phyloP scores from a whole-genome alignment of 1,140 invertebrate species.

The Mactra quadrangularis region DNA sequence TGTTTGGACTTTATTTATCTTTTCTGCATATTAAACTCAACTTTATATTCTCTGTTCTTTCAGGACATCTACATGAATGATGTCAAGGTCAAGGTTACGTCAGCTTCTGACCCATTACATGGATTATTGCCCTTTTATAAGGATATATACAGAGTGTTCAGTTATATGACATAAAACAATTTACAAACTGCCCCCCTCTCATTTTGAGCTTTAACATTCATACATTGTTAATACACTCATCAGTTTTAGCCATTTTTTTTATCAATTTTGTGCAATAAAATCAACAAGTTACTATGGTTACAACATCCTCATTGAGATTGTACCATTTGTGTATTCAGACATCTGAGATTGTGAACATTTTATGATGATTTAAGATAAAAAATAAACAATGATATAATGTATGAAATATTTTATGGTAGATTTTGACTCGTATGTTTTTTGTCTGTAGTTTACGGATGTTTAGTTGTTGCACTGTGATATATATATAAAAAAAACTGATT shows the following conservation, averaged over 20 bases:
- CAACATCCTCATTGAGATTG: background rate
- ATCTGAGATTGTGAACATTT: background rate
- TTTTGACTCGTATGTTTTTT: too few relatives aligned
- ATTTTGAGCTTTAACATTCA: background rate
- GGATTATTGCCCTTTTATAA: slow-evolving; percentile 24
- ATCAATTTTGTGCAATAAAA: background rate
- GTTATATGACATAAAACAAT: too few relatives aligned
- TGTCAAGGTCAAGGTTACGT: slow-evolving; percentile 41
- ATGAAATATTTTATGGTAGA: too few relatives aligned
- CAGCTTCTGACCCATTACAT: slow-evolving; percentile 61
- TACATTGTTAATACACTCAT: background rate
- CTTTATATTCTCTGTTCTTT: slow-evolving; percentile 14
- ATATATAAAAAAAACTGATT: too few relatives aligned
- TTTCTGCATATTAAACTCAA: too few relatives aligned
- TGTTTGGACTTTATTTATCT: too few relatives aligned
- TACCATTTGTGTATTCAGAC: background rate
- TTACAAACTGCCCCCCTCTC: background rate
- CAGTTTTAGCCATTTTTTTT: slow-evolving; percentile 1
- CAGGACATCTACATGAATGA: slow-evolving; percentile 20
- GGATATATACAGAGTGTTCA: slow-evolving; percentile 19
- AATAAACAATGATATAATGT: background rate
- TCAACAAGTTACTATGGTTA: background rate
- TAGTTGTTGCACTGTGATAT: too few relatives aligned
- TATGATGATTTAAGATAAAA: background rate
- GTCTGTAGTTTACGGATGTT: too few relatives aligned